Base-by-base conservation (phyloP, 1,140 invertebrate genomes). In the Pseudoatta argentina region DNA sequence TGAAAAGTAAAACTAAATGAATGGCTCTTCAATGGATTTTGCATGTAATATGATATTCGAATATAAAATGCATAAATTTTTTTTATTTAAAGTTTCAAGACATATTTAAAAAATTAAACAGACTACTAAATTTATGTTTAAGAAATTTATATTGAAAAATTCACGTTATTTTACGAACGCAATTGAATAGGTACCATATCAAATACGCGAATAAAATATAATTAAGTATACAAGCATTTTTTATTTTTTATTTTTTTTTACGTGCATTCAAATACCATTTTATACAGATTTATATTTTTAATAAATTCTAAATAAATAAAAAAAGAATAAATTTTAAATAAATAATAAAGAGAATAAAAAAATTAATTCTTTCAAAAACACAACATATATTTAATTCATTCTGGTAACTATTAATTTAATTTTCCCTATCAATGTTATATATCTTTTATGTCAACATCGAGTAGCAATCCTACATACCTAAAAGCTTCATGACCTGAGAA, bases 401-500 rank as follows among this genome's bases (percentile, higher is more conserved):
- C 18, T 18, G 51, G 10, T n/a, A 30, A 30, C 12, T 14, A 61
- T 59, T 39, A 18, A 63, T 27, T 30, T 14, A 63, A 16, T 48
- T 48, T 0, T 24, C 61, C 21, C 1, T n/a, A 24, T 3, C 30
- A 34, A n/a, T 14, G 0, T 27, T 14, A 14, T 7, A 24, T 67
- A 2, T 69, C 3, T 55, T 21, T 6, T 34, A 10, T 34, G 7
- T 24, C 27, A 39, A 78, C 24, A 51, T 78, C 16, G 27, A 61
- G 0, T 7, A 4, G n/a, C 34, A 71, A 5, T 48, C 14, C 10
- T 75, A 83, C 94, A 96, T 95, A 97, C 97, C 97, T 93, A 97
- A 94, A 87, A 97, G 95, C 94, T 97, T 97, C 96, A 97, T 97
- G 91, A 97, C 97, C 95, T 97, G 97, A 69, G 96, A 96, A 93